Base-by-base conservation (phyloP, 2,888 invertebrate genomes). In the Strigamia crassipes region DNA sequence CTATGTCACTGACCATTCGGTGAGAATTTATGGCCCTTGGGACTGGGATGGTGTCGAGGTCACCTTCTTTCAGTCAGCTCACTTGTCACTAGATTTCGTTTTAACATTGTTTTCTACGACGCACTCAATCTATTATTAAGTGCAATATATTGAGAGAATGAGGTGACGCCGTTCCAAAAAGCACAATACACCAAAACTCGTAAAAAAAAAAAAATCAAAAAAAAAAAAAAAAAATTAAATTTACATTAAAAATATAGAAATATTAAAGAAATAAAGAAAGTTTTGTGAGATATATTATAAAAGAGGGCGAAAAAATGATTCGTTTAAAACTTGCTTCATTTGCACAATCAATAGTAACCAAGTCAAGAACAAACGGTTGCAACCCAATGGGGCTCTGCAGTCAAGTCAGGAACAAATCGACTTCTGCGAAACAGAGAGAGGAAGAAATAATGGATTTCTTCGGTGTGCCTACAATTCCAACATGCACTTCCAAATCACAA, bases 371-470 rank as follows among this genome's bases (percentile, higher is more conserved):
- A 21, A 18, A 21, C 23, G 18, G 5, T 61, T 18, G 61, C 21
- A 21, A 61, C 61, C 61, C 18, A n/a, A 21, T 10, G 61, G 61
- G 18, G 61, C 10, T 18, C 23, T 61, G 15, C 42, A 46, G 42
- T 46, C 42, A 46, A 46, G 42, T 61, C 61, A 18, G 18, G 5
- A 9, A 18, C 61, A 18, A 34, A 61, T 61, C 61, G 61, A 61
- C 61, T 61, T 61, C 61, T 61, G 3, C 34, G 61, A 61, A 61
- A 61, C 61, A 61, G 18, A 61, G 61, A 61, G n/a, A 61, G 18
- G 61, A 61, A 61, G 61, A 61, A 61, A 61, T 61, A 61, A 61
- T 61, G 61, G 61, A 61, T 61, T 61, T 61, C 61, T 61, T 61
- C 61, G 61, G 23, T 23, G 18, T 61, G 61, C 61, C 18, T 18